phyloP scores from a whole-genome alignment of 2,113 vertebrate genomes.

The Agelaius phoeniceus region DNA sequence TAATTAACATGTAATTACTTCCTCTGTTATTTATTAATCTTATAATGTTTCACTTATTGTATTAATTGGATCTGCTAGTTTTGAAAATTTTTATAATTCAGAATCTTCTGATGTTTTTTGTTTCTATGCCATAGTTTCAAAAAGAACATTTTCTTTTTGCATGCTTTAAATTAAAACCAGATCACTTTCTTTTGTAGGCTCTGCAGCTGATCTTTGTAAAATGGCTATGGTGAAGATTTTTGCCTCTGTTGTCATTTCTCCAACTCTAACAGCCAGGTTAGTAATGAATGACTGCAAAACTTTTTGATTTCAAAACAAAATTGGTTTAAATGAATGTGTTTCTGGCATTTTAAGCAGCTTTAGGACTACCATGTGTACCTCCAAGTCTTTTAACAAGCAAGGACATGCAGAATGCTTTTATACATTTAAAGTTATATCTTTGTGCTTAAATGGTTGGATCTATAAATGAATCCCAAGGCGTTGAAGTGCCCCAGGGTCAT shows the following conservation, averaged over 20 bases:
- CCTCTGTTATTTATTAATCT: background rate
- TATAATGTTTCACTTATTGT: background rate
- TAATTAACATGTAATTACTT: background rate
- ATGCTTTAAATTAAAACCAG: background rate
- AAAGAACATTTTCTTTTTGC: background rate
- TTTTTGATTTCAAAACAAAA: background rate
- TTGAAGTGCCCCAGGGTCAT: background rate
- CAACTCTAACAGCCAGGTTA: slow-evolving; percentile 84
- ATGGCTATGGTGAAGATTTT: slow-evolving; percentile 91
- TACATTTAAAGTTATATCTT: background rate
- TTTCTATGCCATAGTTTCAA: background rate
- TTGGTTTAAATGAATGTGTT: background rate
- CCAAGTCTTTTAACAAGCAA: background rate
- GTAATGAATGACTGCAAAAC: slow-evolving; percentile 13
- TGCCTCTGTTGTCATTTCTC: slow-evolving; percentile 74
- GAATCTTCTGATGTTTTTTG: background rate
- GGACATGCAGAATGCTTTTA: background rate
- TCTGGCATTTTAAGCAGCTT: background rate
- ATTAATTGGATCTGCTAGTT: background rate
- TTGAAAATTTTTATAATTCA: background rate
- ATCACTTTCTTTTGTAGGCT: slow-evolving; percentile 71
- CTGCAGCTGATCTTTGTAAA: slow-evolving; percentile 93
- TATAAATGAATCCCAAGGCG: background rate
- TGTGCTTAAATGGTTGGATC: background rate
- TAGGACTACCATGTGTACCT: background rate